These are phyloP conservation scores for Meloidogyne exigua DNA, from an alignment of 1,140 invertebrate genomes.

Conservation along the genomic window DNA sequence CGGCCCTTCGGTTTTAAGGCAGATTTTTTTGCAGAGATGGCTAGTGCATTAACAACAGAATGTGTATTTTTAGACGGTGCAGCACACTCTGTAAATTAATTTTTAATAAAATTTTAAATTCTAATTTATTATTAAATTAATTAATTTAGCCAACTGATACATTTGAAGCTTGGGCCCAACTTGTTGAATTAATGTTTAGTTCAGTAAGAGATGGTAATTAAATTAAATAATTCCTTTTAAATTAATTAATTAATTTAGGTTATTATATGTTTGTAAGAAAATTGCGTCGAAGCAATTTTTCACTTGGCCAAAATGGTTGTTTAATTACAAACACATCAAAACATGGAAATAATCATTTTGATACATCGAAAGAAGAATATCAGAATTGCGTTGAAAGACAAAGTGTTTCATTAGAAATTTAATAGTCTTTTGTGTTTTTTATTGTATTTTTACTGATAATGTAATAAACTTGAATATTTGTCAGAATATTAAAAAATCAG, in stretches of 20 bases:
- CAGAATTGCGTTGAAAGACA: background rate
- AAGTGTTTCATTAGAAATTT: slow-evolving; percentile 1
- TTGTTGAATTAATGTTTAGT: slow-evolving; percentile 54
- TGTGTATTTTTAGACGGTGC: slow-evolving; percentile 56
- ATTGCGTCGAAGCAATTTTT: background rate
- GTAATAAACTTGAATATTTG: too few relatives aligned
- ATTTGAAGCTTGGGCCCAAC: slow-evolving; percentile 57
- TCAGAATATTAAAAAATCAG: too few relatives aligned
- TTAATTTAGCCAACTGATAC: slow-evolving; percentile 50
- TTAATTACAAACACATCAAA: background rate
- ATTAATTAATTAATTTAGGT: background rate
- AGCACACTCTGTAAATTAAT: slow-evolving; percentile 29
- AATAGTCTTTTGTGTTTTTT: background rate
- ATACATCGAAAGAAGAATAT: background rate
- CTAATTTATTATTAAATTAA: background rate
- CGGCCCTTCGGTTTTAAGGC: slow-evolving; percentile 50
- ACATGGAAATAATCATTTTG: background rate
- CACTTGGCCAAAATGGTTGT: background rate
- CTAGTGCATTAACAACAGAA: slow-evolving; percentile 53
- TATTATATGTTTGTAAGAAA: background rate
- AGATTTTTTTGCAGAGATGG: slow-evolving; percentile 53
- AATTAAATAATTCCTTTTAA: slow-evolving; percentile 35
- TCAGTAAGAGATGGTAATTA: slow-evolving; percentile 50
- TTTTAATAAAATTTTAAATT: background rate
- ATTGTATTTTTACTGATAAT: too few relatives aligned